Percentiles rank a stretch among this genome's conserved stretches.
Conservation (phyloP, 1,140 invertebrate species). For the Lepeophtheirus salmonis region DNA sequence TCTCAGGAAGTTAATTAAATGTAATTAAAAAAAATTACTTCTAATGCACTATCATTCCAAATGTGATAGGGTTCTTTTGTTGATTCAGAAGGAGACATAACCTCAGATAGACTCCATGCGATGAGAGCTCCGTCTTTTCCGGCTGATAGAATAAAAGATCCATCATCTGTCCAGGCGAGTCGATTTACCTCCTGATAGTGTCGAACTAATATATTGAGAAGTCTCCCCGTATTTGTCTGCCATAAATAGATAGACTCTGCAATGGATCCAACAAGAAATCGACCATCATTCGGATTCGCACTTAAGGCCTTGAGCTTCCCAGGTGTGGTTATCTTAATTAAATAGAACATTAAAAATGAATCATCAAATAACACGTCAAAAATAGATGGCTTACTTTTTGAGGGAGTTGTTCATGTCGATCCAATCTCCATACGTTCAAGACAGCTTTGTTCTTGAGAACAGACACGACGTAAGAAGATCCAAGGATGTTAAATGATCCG, state of each 20-base stretch:
- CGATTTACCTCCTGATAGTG: slow-evolving; percentile 61
- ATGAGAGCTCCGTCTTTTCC: slow-evolving; percentile 67
- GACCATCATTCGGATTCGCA: not conserved
- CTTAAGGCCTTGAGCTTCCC: not conserved
- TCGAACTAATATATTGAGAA: slow-evolving; percentile 44
- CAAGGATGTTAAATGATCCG: not conserved
- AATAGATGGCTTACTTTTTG: not conserved
- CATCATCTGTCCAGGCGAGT: slow-evolving; percentile 49
- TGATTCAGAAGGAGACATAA: slow-evolving; percentile 24
- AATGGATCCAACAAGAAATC: not conserved
- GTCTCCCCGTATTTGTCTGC: slow-evolving; percentile 51
- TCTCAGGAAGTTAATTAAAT: not conserved
- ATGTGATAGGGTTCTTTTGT: slow-evolving; percentile 37
- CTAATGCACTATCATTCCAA: slow-evolving; percentile 50
- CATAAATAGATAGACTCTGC: slow-evolving; percentile 59
- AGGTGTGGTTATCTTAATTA: not conserved
- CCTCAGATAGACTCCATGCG: slow-evolving; percentile 43
- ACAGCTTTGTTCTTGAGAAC: not conserved
- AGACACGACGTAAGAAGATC: not conserved
- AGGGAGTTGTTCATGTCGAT: not conserved
- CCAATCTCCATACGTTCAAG: not conserved
- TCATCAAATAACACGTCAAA: too few relatives aligned
- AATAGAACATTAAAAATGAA: not conserved
- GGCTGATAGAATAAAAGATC: slow-evolving; percentile 45
- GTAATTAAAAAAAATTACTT: slow-evolving; percentile 23